Evolutionary conservation across 2,888 invertebrate species (phyloP), one percentile per base, ranked within the genome.

Genomic region (Anodontia alba): DNA sequence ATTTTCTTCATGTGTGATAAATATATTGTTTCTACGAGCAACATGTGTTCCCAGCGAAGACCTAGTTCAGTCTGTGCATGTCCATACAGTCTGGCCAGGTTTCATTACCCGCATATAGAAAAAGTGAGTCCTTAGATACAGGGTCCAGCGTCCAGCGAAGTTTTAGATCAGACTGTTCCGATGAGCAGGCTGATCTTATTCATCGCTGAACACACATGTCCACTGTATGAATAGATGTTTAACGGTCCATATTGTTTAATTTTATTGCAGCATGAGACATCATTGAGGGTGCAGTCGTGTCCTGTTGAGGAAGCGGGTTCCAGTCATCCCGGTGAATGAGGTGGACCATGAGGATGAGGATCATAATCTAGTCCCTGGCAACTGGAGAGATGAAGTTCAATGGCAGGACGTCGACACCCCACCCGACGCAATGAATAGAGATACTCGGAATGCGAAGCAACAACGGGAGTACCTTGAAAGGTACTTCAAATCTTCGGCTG

Each of bases 281-380:
- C 29, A 73, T 77, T 33, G 78, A 76, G 46, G 69, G 70, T 46
- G 73, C 66, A 51, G 81, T 74, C 38, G 67, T 78, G 26, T 78
- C 66, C 74, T 84, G n/a, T 36, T 84, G 38, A 81, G 73, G 68
- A 66, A 26, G 70, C 77, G 80, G 46, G 33, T 72, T 29, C 66
- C 76, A 76, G 74, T 49, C 74, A 74, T 79, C 74, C 70, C 74
- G 36, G 66, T 73, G 31, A 69, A 70, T 49, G 75, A 75, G 57
- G 74, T 81, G 71, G 78, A 78, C 81, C 75, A 75, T 68, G 81
- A 75, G 43, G 74, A 78, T 43, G 73, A 77, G 8, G 72, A 72
- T 51, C 76, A 73, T 74, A 76, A 79, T 51, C 43, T 80, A 1
- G 51, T 77, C 17, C 76, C 79, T 76, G 76, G 79, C 38, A 70